These are phyloP conservation scores for Falco novaeseelandiae DNA, from an alignment of 2,797 vertebrate species.

Conservation along the genomic window DNA sequence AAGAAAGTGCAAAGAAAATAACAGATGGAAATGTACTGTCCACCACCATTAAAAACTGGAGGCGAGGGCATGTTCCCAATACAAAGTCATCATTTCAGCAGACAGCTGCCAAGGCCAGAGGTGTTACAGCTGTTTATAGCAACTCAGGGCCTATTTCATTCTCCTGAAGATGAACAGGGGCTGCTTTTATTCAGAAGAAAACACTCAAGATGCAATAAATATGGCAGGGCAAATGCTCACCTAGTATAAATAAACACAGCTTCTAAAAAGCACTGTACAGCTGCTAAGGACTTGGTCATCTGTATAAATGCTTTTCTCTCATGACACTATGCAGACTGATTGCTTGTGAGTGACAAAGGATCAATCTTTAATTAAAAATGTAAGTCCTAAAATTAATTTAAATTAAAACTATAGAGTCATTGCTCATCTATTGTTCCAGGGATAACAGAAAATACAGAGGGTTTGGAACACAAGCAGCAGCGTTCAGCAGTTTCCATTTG, in stretches of 20 bases:
- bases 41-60: not conserved
- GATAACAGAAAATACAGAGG: not conserved
- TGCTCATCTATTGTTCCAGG: not conserved
- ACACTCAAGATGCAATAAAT: not conserved
- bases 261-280: not conserved
- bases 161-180: not conserved
- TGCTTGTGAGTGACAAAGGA: not conserved
- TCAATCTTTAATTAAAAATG: conserved; percentile 7
- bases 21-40: conserved; percentile 16
- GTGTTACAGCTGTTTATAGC: conserved; percentile 23
- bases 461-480: not conserved
- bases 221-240: not conserved
- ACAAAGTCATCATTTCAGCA: not conserved
- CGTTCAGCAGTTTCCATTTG: not conserved
- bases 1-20: not conserved
- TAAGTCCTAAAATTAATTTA: not conserved
- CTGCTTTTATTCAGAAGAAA: conserved; percentile 17
- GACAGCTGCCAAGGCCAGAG: conserved; percentile 19
- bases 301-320: not conserved
- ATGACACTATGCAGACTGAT: not conserved
- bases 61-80: not conserved
- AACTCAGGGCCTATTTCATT: not conserved
- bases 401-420: not conserved
- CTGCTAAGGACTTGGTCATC: not conserved
- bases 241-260: not conserved